A percentile compares a stretch with the other conserved stretches of the same genome.
phyloP scores from a whole-genome alignment of 2,113 vertebrate species.

The Thunnus maccoyii region DNA sequence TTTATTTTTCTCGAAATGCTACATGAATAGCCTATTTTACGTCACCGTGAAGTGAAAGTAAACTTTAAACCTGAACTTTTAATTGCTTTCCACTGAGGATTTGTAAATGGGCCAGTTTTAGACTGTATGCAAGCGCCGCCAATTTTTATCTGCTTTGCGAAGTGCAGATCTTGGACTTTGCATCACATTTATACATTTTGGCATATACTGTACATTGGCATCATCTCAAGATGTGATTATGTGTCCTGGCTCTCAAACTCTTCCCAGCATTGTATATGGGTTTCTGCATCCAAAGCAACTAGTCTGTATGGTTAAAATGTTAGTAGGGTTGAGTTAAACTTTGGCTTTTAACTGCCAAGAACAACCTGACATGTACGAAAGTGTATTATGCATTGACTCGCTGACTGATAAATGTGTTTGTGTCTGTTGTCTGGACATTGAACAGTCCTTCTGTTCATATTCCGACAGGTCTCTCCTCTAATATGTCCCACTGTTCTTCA shows the following conservation, averaged over 20 bases:
- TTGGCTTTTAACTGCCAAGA: not conserved
- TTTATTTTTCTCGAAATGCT: too few species aligned
- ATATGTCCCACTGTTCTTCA: not conserved
- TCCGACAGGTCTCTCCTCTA: not conserved
- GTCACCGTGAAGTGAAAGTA: too few species aligned
- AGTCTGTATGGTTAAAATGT: too few species aligned
- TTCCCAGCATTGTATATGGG: not conserved
- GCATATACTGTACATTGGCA: not conserved
- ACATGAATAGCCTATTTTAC: too few species aligned
- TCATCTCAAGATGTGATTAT: not conserved
- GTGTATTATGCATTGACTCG: not conserved
- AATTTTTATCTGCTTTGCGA: not conserved
- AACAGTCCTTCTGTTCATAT: not conserved
- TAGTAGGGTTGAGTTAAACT: not conserved
- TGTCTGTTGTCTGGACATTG: not conserved
- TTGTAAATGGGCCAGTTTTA: not conserved
- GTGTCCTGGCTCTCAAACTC: not conserved
- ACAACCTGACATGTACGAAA: not conserved
- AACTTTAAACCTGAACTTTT: not conserved
- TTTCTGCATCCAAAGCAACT: not conserved
- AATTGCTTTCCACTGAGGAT: not conserved
- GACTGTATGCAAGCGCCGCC: not conserved
- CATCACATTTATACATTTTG: not conserved
- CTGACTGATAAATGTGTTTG: not conserved
- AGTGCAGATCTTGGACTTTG: not conserved